Evolutionary conservation across 37 sponge, comb jelly and placozoan genomes (phyloP), one percentile per base, ranked within the genome.

Genomic region (Petrosia ficiformis): DNA sequence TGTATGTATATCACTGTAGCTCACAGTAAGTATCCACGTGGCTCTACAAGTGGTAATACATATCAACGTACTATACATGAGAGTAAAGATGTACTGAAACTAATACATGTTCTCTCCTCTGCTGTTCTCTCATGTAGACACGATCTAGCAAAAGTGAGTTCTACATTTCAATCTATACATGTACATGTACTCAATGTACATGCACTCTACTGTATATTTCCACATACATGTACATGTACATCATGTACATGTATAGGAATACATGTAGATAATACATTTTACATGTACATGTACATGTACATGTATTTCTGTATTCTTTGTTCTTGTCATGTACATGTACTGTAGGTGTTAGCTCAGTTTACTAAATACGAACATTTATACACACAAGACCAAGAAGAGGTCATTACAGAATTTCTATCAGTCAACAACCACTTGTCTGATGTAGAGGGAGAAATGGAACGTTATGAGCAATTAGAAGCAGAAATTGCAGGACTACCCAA

Each of bases 41-140:
- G 63, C n/a, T 11, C 28, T 61, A 61, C 28, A 26, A 24, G n/a
- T 61, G 74, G n/a, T 16, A 42, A 44, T 16, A 89, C 59, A 39
- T 84, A 84, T 68, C 56, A 41, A 22, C 54, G 67, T 1, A 41
- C 75, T 56, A 85, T 96, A 25, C 71, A 77, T 35, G 96, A 96
- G 36, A 85, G 94, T 70, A 96, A 92, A 52, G 96, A 96, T 28
- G 80, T 92, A 5, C 59, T 81, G 6, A 96, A 96, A 63, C 39
- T 92, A 66, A 69, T 61, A 11, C 68, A 59, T 14, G 37, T 83
- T 8, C 82, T 96, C 61, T 88, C 89, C 14, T 89, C 93, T 10
- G 87, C 86, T 26, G 68, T 89, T 0, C 68, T 89, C 2, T 69
- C 90, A 34, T 84, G 85, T 39, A 35, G 90, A 2, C 85, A 84